Evolutionary conservation across 37 sponge, comb jelly and placozoan genomes (phyloP).

Genomic region (Ianthella basta): DNA sequence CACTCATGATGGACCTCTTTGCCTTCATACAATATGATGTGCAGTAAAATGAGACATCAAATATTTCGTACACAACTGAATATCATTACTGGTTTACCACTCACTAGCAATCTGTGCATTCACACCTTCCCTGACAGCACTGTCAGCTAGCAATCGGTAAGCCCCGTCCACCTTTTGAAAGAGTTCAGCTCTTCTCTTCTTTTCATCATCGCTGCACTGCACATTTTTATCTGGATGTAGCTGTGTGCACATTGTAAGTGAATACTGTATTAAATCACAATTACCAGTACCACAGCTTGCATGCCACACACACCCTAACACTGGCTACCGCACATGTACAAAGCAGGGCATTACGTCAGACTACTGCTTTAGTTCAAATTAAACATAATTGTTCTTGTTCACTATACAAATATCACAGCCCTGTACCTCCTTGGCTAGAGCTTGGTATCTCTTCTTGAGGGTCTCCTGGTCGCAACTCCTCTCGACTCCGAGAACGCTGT

Average conservation of each 20-base stretch:
- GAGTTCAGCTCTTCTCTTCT: background rate
- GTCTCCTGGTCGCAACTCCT: background rate
- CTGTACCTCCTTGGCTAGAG: background rate
- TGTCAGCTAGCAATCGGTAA: background rate
- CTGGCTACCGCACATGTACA: background rate
- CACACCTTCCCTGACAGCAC: background rate
- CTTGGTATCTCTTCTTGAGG: background rate
- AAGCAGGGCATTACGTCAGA: background rate
- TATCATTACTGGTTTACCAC: background rate
- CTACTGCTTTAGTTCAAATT: background rate
- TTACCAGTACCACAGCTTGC: background rate
- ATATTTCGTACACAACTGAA: background rate
- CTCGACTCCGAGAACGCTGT: background rate
- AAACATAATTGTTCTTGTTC: too few species aligned
- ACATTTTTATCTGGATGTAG: constrained; percentile 13
- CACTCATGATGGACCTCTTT: background rate
- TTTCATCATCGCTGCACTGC: background rate
- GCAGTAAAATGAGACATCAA: background rate
- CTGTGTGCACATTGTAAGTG: background rate
- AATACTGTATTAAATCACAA: background rate
- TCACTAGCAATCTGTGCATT: background rate
- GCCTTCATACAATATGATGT: background rate
- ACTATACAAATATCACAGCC: too few species aligned
- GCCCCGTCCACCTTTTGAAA: constrained; percentile 20
- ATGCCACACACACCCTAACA: background rate